A percentile compares a stretch with the other conserved stretches of the same genome.
phyloP scores from a whole-genome alignment of 2,113 vertebrate species.

The Elephas maximus region DNA sequence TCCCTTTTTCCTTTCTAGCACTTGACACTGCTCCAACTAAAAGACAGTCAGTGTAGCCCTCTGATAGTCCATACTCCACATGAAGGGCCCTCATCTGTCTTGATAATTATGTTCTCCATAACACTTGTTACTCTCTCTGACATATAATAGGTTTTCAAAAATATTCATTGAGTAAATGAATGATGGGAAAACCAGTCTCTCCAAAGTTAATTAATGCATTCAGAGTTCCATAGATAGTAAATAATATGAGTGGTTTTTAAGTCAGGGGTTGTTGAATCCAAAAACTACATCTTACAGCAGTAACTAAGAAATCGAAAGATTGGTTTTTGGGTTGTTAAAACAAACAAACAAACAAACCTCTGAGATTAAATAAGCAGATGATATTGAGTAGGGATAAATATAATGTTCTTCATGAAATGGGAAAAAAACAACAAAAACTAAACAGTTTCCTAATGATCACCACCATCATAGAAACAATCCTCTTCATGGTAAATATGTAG shows the following conservation, averaged over 20 bases:
- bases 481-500: background rate
- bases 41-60: background rate
- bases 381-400: background rate
- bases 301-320: background rate
- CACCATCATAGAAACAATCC: background rate
- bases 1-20: too few relatives aligned
- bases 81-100: background rate
- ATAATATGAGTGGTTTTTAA: background rate
- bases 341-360: background rate
- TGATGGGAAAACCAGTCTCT: background rate
- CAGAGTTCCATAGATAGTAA: background rate
- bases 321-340: background rate
- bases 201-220: conserved; percentile 26
- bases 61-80: background rate
- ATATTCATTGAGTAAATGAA: background rate
- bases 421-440: background rate
- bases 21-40: background rate
- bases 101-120: background rate
- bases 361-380: conserved; percentile 22
- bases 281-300: background rate
- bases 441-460: background rate
- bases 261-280: background rate
- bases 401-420: background rate
- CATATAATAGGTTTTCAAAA: background rate
- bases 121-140: background rate